Evolutionary conservation across 2,888 invertebrate genomes (phyloP).

Genomic region (Frankliniella fusca): DNA sequence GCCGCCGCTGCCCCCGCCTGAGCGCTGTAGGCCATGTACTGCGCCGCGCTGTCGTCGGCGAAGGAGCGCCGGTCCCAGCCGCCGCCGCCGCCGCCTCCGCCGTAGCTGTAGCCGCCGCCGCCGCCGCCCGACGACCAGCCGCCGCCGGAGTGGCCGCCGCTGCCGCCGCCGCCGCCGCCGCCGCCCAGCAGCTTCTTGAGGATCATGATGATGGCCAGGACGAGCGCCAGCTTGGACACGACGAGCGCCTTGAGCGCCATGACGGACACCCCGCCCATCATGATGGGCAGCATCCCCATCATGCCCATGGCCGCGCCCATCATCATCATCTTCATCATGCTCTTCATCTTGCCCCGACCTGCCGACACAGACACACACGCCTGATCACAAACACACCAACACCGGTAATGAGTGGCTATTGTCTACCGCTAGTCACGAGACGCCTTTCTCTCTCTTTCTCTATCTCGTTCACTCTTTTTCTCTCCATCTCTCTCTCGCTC

Average conservation of each 20-base stretch:
- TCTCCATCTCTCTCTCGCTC: neutral
- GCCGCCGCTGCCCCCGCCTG: neutral
- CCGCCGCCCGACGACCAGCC: neutral
- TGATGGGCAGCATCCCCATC: constrained; percentile 41
- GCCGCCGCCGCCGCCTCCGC: neutral
- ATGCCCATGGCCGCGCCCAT: constrained; percentile 38
- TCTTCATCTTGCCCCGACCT: constrained; percentile 39
- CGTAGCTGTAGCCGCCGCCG: neutral
- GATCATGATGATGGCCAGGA: constrained; percentile 39
- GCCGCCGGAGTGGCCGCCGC: neutral
- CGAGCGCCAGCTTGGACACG: constrained; percentile 33
- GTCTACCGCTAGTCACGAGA: neutral
- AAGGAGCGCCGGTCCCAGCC: constrained; percentile 15
- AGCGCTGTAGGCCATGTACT: constrained; percentile 12
- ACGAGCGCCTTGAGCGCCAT: constrained; percentile 41
- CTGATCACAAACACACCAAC: no score
- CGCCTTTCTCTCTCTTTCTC: neutral
- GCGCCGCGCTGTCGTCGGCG: constrained; percentile 4
- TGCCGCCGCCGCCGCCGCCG: constrained; percentile 32
- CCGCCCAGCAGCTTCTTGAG: constrained; percentile 39
- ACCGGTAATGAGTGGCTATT: neutral
- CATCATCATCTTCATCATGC: constrained; percentile 42
- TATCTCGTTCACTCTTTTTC: neutral
- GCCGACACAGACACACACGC: neutral
- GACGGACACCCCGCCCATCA: constrained; percentile 40